A percentile compares a stretch with the other conserved stretches of the same genome.
phyloP scores from a whole-genome alignment of 92 coral and sea anemone species.

The Anthopleura xanthogrammica region DNA sequence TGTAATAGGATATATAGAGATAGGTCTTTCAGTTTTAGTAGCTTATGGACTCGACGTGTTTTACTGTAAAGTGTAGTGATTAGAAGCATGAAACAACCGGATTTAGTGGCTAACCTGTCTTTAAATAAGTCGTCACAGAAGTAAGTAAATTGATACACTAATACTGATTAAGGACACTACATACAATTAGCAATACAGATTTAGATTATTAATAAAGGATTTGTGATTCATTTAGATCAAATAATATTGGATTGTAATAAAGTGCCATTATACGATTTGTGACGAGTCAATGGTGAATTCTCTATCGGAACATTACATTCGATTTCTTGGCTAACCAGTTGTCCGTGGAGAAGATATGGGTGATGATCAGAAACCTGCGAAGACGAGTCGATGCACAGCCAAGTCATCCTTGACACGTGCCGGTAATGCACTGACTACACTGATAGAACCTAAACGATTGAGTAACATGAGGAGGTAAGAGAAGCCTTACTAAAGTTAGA shows the following conservation, averaged over 20 bases:
- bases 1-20: too few species aligned
- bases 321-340: constrained; percentile 33
- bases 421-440: constrained; percentile 26
- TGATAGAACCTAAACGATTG: constrained; percentile 22
- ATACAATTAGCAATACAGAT: background rate
- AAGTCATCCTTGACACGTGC: constrained; percentile 34
- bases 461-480: constrained; percentile 33
- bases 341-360: constrained; percentile 28
- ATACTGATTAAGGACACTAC: constrained; percentile 2
- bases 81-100: too few species aligned
- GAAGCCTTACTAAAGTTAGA: constrained; percentile 19
- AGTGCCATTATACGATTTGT: constrained; percentile 14
- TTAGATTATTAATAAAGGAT: too few species aligned
- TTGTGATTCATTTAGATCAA: constrained; percentile 10
- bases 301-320: constrained; percentile 36
- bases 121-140: background rate
- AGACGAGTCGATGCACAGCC: constrained; percentile 26
- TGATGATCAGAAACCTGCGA: constrained; percentile 19
- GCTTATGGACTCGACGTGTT: too few species aligned
- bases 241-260: constrained; percentile 1
- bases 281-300: constrained; percentile 20
- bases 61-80: too few species aligned
- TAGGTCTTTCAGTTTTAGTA: too few species aligned
- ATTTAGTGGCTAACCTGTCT: background rate
- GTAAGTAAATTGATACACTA: background rate